Evolutionary conservation across 1,140 invertebrate species (phyloP).

Genomic region (Drosophila pectinifera): DNA sequence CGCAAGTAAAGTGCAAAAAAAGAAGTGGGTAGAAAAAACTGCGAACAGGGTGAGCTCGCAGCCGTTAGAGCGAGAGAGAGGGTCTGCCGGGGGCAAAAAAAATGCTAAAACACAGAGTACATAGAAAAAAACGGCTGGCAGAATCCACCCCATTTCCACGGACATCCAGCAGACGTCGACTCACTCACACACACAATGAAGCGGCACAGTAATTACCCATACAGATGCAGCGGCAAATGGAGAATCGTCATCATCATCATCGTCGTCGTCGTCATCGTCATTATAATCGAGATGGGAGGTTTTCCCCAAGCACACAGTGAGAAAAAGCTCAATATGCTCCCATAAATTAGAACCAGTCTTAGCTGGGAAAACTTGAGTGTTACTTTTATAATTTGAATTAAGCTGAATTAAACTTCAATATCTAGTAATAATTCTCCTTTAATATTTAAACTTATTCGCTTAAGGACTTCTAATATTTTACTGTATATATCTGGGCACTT

Average conservation of each 20-base stretch:
- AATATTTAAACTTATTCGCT: too few relatives aligned
- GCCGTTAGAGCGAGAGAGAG: constrained; percentile 28
- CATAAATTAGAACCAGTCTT: too few relatives aligned
- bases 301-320: neutral
- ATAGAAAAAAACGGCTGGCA: constrained; percentile 61
- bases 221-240: constrained; percentile 59
- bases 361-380: too few relatives aligned
- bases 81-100: constrained; percentile 39
- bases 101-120: constrained; percentile 51
- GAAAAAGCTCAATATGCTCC: neutral
- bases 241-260: constrained; percentile 61
- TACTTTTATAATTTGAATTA: too few relatives aligned
- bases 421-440: too few relatives aligned
- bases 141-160: constrained; percentile 70
- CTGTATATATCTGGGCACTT: too few relatives aligned
- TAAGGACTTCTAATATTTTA: neutral
- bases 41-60: constrained; percentile 33
- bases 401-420: too few relatives aligned
- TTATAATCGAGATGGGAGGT: constrained; percentile 7
- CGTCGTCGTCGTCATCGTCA: constrained; percentile 44
- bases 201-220: constrained; percentile 71
- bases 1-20: constrained; percentile 67
- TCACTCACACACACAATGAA: constrained; percentile 34
- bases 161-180: constrained; percentile 76
- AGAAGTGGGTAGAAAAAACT: constrained; percentile 30